Conservation (phyloP, 2,888 invertebrate genomes). For the Leptinotarsa peninsularis region DNA sequence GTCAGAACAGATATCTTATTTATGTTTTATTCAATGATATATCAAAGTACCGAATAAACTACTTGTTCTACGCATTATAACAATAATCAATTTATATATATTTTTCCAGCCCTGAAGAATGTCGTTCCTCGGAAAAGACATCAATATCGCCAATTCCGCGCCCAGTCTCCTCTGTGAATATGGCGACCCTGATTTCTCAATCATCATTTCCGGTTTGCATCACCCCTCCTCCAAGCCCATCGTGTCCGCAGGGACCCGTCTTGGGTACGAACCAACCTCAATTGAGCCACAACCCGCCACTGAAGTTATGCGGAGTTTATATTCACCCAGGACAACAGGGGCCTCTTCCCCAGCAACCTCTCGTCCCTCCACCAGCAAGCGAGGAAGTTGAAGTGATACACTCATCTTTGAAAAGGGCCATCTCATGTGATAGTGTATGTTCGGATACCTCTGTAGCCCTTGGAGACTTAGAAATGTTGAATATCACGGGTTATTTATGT, state of each 20-base stretch:
- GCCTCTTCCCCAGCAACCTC: conserved; percentile 23
- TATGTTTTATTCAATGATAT: too few species aligned
- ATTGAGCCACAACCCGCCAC: conserved; percentile 29
- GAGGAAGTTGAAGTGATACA: conserved; percentile 55
- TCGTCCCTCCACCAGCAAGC: conserved; percentile 20
- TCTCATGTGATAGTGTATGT: conserved; percentile 84
- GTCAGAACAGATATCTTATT: too few species aligned
- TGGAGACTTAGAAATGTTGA: conserved; percentile 77
- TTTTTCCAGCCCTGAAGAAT: conserved; percentile 31
- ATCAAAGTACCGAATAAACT: background rate
- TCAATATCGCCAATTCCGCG: conserved; percentile 63
- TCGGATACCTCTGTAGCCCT: conserved; percentile 82
- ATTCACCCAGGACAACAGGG: conserved; percentile 37
- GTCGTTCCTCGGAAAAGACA: conserved; percentile 51
- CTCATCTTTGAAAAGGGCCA: conserved; percentile 72
- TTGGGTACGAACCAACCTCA: conserved; percentile 20
- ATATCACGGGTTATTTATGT: conserved; percentile 80
- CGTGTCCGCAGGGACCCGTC: conserved; percentile 29
- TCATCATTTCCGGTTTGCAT: conserved; percentile 60
- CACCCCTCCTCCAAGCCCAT: conserved; percentile 59
- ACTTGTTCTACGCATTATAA: background rate
- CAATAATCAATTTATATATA: background rate
- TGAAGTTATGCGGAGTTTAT: conserved; percentile 44
- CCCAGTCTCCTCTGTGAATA: conserved; percentile 63
- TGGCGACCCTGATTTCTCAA: conserved; percentile 60